Conservation (phyloP, 30 jellyfish, hydroid and myxozoan genomes). For the Hydractinia symbiolongicarpus region DNA sequence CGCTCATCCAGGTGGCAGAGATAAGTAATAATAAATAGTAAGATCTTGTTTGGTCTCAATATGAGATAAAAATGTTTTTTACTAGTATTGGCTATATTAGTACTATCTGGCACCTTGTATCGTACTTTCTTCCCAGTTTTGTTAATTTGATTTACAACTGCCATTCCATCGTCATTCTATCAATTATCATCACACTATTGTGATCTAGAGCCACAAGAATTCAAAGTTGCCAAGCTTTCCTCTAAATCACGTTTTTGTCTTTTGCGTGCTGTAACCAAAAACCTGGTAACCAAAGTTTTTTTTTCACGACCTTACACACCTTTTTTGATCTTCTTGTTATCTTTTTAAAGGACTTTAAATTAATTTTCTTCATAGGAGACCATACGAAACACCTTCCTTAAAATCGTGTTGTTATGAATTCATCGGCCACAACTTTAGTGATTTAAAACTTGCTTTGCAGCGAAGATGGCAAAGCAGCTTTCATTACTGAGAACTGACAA, state of each 20-base stretch:
- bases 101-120: too few species aligned
- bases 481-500: not conserved
- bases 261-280: conserved; percentile 3
- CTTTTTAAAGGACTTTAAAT: conserved; percentile 3
- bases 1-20: too few species aligned
- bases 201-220: too few species aligned
- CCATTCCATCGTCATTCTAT: too few species aligned
- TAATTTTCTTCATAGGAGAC: conserved; percentile 1
- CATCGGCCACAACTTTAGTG: not conserved
- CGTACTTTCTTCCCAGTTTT: too few species aligned
- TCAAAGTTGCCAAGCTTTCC: too few species aligned
- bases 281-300: not conserved
- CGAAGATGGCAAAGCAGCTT: not conserved
- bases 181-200: too few species aligned
- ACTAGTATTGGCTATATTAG: too few species aligned
- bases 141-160: too few species aligned
- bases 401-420: not conserved
- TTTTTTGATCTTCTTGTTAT: conserved; percentile 6
- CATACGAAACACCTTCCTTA: not conserved
- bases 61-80: too few species aligned
- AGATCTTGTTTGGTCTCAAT: too few species aligned
- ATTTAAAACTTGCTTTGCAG: not conserved
- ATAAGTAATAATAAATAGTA: too few species aligned
- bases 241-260: not conserved
- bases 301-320: not conserved